Conservation (phyloP, 2,797 vertebrate species). For the Toxotes lorentzi region DNA sequence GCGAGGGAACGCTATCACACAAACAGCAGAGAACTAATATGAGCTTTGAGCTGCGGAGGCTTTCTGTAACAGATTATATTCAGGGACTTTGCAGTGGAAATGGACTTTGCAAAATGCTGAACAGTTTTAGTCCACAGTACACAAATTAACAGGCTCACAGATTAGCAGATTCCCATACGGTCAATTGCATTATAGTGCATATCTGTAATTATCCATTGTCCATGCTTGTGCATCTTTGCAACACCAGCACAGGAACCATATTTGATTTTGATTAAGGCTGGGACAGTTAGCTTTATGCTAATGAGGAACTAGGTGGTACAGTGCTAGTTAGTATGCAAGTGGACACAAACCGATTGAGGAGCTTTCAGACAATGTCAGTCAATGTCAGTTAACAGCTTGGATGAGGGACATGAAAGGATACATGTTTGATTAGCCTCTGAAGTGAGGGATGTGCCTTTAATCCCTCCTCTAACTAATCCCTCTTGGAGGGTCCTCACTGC, state of each 20-base stretch:
- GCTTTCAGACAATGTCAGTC: slow-evolving; percentile 56
- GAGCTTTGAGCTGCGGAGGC: slow-evolving; percentile 38
- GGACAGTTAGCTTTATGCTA: slow-evolving; percentile 24
- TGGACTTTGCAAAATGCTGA: slow-evolving; percentile 4
- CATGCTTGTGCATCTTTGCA: slow-evolving; percentile 25
- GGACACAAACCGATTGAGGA: slow-evolving; percentile 29
- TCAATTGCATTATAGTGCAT: slow-evolving; percentile 42
- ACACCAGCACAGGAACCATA: background rate
- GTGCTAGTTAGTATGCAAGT: slow-evolving; percentile 54
- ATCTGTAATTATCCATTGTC: slow-evolving; percentile 24
- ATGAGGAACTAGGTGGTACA: slow-evolving; percentile 21
- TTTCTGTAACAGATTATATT: slow-evolving; percentile 39
- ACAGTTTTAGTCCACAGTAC: slow-evolving; percentile 6
- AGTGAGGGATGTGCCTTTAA: slow-evolving; percentile 72
- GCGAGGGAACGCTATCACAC: slow-evolving; percentile 35
- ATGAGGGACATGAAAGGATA: slow-evolving; percentile 65
- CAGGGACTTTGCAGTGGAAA: slow-evolving; percentile 29
- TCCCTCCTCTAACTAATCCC: slow-evolving; percentile 74
- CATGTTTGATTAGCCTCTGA: slow-evolving; percentile 81
- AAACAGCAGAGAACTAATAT: slow-evolving; percentile 35
- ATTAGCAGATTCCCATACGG: slow-evolving; percentile 31
- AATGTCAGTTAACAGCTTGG: slow-evolving; percentile 60
- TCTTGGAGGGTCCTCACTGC: slow-evolving; percentile 69
- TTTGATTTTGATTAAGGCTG: slow-evolving; percentile 22
- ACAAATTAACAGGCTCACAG: slow-evolving; percentile 30